These are phyloP conservation scores for Ligdia adustata DNA, from an alignment of 2,888 invertebrate genomes.

Conservation along the genomic window DNA sequence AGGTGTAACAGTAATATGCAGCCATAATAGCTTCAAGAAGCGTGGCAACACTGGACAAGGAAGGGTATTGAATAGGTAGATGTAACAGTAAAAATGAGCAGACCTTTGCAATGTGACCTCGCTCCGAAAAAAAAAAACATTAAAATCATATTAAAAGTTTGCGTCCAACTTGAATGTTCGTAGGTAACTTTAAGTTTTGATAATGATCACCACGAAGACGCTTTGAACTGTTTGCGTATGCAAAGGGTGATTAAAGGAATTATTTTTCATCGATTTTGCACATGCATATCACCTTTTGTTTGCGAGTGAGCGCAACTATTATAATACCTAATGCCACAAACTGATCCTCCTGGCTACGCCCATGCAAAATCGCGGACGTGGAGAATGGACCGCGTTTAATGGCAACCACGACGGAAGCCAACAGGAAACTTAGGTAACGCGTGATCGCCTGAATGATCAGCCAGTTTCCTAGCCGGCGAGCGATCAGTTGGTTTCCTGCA, in stretches of 20 bases:
- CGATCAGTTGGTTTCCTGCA: conserved; percentile 56
- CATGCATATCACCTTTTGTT: too few species aligned
- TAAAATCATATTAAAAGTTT: too few species aligned
- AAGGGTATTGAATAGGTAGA: not conserved
- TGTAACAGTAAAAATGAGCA: not conserved
- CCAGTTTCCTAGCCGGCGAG: conserved; percentile 51
- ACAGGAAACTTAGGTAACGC: conserved; percentile 68
- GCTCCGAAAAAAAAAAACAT: too few species aligned
- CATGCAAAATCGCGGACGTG: conserved; percentile 20
- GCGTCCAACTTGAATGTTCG: too few species aligned
- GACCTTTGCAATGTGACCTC: not conserved
- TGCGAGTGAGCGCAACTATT: too few species aligned
- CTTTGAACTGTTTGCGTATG: too few species aligned
- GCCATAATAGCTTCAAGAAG: conserved; percentile 1
- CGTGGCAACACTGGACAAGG: not conserved
- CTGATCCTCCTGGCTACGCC: conserved; percentile 9
- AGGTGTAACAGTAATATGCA: conserved; percentile 17
- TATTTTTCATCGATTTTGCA: too few species aligned
- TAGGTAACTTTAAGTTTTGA: too few species aligned
- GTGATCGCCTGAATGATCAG: conserved; percentile 53
- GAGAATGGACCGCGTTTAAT: conserved; percentile 55
- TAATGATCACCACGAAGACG: too few species aligned
- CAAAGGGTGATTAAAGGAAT: too few species aligned
- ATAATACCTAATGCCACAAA: too few species aligned
- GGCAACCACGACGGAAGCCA: conserved; percentile 51